Percentiles rank a stretch among this genome's conserved stretches.
Conservation (phyloP, 1,140 invertebrate species). For the Eufriesea mexicana region DNA sequence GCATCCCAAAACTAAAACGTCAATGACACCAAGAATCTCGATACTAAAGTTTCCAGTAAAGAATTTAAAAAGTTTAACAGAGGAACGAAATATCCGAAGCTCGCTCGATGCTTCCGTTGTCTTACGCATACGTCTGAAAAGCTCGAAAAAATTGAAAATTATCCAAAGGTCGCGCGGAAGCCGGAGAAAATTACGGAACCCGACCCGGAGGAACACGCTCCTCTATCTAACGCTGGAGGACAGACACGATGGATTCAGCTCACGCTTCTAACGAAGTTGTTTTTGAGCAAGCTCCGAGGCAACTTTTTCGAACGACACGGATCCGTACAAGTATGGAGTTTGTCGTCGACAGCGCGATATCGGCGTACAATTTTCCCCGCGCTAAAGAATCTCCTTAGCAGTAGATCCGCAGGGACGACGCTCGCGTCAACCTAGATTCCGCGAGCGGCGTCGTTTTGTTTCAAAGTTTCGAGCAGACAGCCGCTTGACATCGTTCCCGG, state of each 20-base stretch:
- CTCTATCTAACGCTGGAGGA: not conserved
- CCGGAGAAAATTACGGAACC: too few species aligned
- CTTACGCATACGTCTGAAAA: too few species aligned
- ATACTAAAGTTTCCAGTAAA: too few species aligned
- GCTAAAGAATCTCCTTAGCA: slow-evolving; percentile 36
- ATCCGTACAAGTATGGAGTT: slow-evolving; percentile 15
- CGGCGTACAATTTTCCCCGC: slow-evolving; percentile 34
- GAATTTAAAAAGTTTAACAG: too few species aligned
- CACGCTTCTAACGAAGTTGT: not conserved
- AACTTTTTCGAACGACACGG: slow-evolving; percentile 30
- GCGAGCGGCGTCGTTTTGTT: slow-evolving; percentile 45
- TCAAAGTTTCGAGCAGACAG: slow-evolving; percentile 52
- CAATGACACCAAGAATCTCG: too few species aligned
- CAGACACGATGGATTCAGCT: not conserved
- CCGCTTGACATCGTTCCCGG: slow-evolving; percentile 50
- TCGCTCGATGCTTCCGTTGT: too few species aligned
- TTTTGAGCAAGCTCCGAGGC: not conserved
- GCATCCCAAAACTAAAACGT: too few species aligned
- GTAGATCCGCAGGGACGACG: slow-evolving; percentile 39
- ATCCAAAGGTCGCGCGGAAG: too few species aligned
- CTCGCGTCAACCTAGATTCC: slow-evolving; percentile 48
- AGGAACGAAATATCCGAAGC: too few species aligned
- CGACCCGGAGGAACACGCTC: too few species aligned
- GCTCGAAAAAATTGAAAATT: too few species aligned
- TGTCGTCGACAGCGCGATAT: slow-evolving; percentile 37